Conservation (phyloP, 2,888 invertebrate species). For the Yponomeuta cagnagella region DNA sequence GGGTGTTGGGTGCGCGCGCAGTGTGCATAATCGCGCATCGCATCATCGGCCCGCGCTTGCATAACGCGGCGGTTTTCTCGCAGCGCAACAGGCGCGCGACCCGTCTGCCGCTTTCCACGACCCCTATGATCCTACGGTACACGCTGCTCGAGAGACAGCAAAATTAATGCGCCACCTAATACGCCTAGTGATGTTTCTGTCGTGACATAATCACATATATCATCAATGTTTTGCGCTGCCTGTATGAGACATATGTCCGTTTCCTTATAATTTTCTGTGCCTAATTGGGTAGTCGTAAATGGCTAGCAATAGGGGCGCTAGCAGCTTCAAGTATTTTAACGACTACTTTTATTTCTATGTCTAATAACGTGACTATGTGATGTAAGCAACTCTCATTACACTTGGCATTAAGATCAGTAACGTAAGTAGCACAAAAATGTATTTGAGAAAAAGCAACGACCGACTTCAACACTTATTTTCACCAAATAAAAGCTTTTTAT, state of each 20-base stretch:
- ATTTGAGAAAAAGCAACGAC: neutral
- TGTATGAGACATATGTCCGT: neutral
- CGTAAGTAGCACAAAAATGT: neutral
- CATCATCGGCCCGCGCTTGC: conserved; percentile 21
- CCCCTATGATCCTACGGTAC: conserved; percentile 33
- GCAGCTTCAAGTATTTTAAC: neutral
- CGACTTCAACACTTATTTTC: neutral
- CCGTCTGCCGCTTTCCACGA: conserved; percentile 44
- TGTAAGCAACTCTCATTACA: neutral
- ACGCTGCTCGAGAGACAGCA: conserved; percentile 18
- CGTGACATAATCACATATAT: conserved; percentile 1
- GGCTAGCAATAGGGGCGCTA: neutral
- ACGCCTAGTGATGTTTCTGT: neutral
- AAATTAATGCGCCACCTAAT: neutral
- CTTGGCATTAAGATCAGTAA: neutral
- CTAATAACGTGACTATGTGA: neutral
- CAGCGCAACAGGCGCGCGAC: conserved; percentile 24
- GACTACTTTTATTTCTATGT: neutral
- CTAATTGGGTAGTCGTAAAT: neutral
- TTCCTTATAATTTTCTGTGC: conserved; percentile 5
- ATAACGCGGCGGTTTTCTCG: conserved; percentile 31
- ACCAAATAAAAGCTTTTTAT: neutral
- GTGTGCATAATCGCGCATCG: conserved; percentile 11
- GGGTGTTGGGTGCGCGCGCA: neutral
- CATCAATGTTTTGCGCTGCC: neutral